Percentiles rank a stretch among this genome's conserved stretches.
Evolutionary conservation across 1,140 invertebrate species (phyloP).

Genomic region (Sinonovacula constricta): DNA sequence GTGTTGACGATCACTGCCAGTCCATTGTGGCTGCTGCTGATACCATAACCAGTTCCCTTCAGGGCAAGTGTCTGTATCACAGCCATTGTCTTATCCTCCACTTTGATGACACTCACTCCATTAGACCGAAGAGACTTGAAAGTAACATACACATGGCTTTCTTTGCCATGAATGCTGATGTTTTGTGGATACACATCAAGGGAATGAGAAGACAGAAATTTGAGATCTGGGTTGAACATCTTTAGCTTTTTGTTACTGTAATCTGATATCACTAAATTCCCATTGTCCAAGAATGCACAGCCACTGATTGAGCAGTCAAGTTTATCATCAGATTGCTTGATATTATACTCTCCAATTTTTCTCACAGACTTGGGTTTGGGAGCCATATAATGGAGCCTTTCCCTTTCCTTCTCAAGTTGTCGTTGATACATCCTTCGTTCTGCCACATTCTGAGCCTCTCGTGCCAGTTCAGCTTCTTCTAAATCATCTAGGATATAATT

Average conservation of each 20-base stretch:
- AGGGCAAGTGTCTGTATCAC: neutral
- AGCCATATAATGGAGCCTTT: neutral
- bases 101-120: slow-evolving; percentile 15
- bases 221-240: slow-evolving; percentile 16
- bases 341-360: slow-evolving; percentile 20
- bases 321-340: slow-evolving; percentile 3
- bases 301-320: slow-evolving; percentile 19
- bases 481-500: slow-evolving; percentile 24
- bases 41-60: slow-evolving; percentile 6
- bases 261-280: slow-evolving; percentile 18
- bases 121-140: slow-evolving; percentile 15
- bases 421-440: slow-evolving; percentile 22
- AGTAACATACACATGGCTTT: slow-evolving; percentile 8
- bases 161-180: slow-evolving; percentile 3
- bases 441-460: slow-evolving; percentile 15
- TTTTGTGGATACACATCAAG: neutral
- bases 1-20: slow-evolving; percentile 21
- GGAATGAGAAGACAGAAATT: neutral
- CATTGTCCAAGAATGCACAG: slow-evolving; percentile 15
- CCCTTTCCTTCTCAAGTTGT: neutral
- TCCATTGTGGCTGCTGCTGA: slow-evolving; percentile 21
- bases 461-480: neutral
- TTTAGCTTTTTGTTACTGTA: slow-evolving; percentile 18
- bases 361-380: neutral
- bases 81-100: neutral